Conservation (phyloP, 1,140 invertebrate genomes). For the Fopius arisanus region DNA sequence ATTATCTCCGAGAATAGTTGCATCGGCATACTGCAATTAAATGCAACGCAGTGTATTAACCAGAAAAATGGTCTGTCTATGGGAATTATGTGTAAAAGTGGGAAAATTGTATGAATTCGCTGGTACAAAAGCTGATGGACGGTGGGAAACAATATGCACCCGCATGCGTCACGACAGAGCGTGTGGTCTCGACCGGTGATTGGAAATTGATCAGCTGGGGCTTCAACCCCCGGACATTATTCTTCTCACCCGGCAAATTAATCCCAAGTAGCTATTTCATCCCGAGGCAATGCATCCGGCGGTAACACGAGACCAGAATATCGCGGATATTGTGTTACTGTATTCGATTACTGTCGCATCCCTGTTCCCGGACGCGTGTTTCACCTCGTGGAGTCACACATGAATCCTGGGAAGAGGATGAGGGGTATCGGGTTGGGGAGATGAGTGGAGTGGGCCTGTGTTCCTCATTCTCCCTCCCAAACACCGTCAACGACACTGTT, state of each 20-base stretch:
- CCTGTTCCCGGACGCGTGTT: conserved; percentile 38
- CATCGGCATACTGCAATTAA: too few species aligned
- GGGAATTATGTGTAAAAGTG: too few species aligned
- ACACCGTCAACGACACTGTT: conserved; percentile 3
- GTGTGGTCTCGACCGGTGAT: not conserved
- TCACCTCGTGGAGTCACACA: conserved; percentile 26
- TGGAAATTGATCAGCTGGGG: not conserved
- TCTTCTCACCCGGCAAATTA: not conserved
- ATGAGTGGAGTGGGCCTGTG: not conserved
- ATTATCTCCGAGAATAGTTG: too few species aligned
- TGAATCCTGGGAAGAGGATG: conserved; percentile 19
- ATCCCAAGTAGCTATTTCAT: not conserved
- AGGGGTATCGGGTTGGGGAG: too few species aligned
- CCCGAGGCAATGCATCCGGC: not conserved
- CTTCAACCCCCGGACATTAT: not conserved
- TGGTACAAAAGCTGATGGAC: not conserved
- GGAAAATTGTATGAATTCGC: not conserved
- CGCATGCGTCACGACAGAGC: not conserved
- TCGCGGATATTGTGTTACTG: conserved; percentile 55
- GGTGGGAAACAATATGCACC: not conserved
- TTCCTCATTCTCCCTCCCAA: not conserved
- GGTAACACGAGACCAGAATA: conserved; percentile 46
- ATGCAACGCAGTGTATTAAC: too few species aligned
- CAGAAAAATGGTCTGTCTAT: too few species aligned
- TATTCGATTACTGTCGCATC: conserved; percentile 49